Conservation (phyloP, 1,140 invertebrate genomes). For the Andricus grossulariae region DNA sequence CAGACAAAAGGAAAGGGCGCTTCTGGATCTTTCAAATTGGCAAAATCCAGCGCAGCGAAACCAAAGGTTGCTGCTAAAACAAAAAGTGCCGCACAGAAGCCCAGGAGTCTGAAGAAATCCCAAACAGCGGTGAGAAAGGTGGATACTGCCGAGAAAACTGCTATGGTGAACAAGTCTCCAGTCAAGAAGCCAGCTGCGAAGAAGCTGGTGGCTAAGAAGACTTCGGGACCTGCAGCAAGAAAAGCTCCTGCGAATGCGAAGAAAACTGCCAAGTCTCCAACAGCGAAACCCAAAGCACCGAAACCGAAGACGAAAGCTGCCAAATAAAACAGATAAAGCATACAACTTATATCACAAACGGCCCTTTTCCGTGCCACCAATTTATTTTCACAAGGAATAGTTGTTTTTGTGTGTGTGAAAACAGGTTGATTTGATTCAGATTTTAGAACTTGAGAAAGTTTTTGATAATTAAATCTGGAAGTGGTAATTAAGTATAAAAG, state of each 20-base stretch:
- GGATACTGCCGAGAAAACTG: slow-evolving; percentile 38
- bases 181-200: slow-evolving; percentile 43
- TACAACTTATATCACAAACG: slow-evolving; percentile 40
- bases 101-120: slow-evolving; percentile 34
- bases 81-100: slow-evolving; percentile 9
- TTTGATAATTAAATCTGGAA: no score
- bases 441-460: no score
- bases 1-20: slow-evolving; percentile 74
- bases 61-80: slow-evolving; percentile 23
- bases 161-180: slow-evolving; percentile 41
- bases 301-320: slow-evolving; percentile 46
- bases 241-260: slow-evolving; percentile 44
- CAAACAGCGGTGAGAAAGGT: slow-evolving; percentile 45
- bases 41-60: slow-evolving; percentile 39
- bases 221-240: slow-evolving; percentile 39
- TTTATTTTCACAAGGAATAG: slow-evolving; percentile 13
- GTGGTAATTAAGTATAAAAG: no score
- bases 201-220: slow-evolving; percentile 42
- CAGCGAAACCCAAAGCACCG: slow-evolving; percentile 46
- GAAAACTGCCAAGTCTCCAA: slow-evolving; percentile 48
- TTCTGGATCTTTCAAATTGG: slow-evolving; percentile 72
- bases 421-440: no score
- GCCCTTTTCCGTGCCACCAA: slow-evolving; percentile 65
- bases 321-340: slow-evolving; percentile 34
- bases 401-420: not conserved